These are phyloP conservation scores for Brienomyrus longianalis DNA, from an alignment of 2,113 vertebrate genomes.

Conservation along the genomic window DNA sequence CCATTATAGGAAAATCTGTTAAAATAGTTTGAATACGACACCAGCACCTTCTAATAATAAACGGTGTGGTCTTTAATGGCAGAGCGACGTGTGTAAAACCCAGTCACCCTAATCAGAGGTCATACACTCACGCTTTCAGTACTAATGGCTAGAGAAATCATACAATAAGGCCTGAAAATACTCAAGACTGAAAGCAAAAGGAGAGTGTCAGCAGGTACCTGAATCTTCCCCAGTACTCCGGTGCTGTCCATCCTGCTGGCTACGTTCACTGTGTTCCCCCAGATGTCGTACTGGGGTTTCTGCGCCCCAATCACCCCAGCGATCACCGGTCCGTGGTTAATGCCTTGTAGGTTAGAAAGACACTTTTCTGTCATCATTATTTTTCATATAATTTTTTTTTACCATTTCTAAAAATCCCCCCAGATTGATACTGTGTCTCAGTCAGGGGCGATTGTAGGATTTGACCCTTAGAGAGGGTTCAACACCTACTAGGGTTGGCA, in stretches of 20 bases:
- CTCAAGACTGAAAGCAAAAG: background rate
- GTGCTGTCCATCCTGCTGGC: conserved; percentile 97
- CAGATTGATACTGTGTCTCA: background rate
- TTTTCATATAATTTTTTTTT: background rate
- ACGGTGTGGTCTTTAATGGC: background rate
- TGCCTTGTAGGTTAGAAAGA: conserved; percentile 59
- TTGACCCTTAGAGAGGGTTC: background rate
- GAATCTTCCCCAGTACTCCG: conserved; percentile 91
- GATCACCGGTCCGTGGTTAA: conserved; percentile 93
- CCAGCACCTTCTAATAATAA: background rate
- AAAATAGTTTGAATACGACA: background rate
- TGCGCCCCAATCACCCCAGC: conserved; percentile 95
- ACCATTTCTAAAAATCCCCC: background rate
- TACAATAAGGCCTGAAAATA: background rate
- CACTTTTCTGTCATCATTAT: background rate
- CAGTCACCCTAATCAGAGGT: background rate
- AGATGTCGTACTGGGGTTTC: conserved; percentile 97
- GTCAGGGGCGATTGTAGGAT: background rate
- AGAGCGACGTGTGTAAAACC: background rate
- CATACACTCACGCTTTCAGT: background rate
- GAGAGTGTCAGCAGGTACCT: conserved; percentile 55
- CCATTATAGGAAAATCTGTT: background rate
- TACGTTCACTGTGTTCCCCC: conserved; percentile 96
- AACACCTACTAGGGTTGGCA: background rate
- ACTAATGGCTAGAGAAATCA: background rate